Base-by-base conservation (phyloP, 2,888 invertebrate genomes). In the Sphaerophoria rueppellii region DNA sequence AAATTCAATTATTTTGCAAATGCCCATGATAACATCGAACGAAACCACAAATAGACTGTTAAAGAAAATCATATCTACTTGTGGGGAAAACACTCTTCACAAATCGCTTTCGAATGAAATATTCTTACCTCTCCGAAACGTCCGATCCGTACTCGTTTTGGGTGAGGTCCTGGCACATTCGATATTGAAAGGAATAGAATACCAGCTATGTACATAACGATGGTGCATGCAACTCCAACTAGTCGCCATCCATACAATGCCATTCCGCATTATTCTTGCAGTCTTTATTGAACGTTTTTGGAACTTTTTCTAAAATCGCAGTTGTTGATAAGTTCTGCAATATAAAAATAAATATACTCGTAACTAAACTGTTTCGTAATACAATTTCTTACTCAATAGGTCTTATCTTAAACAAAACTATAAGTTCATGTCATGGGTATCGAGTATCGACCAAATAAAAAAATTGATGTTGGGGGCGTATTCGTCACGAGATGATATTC, bases 181-280 rank as follows among this genome's bases (percentile, higher is more conserved):
- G 91, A 90, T 88, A 92, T 91, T 78, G 92, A 92, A 82, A 92
- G 88, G 88, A 92, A 90, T 67, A 92, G 88, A 37, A 92, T 91
- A 77, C 92, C 92, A 87, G 90, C 90, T 82, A 92, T 91, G 87
- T 92, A 92, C 86, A 91, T 90, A 88, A 91, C 90, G 87, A 92
- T 91, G 88, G 90, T 90, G 87, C 90, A 91, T 88, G 91, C 90
- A 88, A 91, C 90, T 88, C 91, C 91, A 89, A 91, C 90, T 89
- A 92, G 90, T 89, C 92, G 91, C 92, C 92, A 92, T 89, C 91
- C 91, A 89, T 91, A 91, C 88, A 91, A 89, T 90, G 90, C 90
- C 91, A 91, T 91, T 85, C 89, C 90, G 90, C 89, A 88, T 85
- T 85, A 81, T 85, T 85, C 76, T 81, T 85, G 81, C 83, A 83